Evolutionary conservation across 64 coral and sea anemone genomes (phyloP).

Genomic region (Dendronephthya gigantea): DNA sequence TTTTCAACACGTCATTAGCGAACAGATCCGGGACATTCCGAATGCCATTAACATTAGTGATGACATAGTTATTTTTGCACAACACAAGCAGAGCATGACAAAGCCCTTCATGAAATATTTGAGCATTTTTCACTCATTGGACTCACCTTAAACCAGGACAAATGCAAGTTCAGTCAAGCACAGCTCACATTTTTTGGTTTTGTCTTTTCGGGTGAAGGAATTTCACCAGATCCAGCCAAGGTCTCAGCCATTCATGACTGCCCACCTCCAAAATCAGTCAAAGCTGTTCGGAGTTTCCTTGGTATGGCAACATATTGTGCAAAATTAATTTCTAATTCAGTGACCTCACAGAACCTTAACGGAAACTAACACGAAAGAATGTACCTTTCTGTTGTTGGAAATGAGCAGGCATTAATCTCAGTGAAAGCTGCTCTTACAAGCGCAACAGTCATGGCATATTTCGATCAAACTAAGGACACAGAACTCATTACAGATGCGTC

Average conservation of each 20-base stretch:
- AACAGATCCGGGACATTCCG: not conserved
- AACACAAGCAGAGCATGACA: not conserved
- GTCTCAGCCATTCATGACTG: not conserved
- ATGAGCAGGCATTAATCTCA: slow-evolving; percentile 30
- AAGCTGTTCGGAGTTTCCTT: not conserved
- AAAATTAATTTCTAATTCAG: slow-evolving; percentile 20
- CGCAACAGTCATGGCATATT: slow-evolving; percentile 33
- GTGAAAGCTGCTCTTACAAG: slow-evolving; percentile 31
- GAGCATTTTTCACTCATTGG: not conserved
- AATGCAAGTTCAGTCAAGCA: not conserved
- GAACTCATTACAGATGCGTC: slow-evolving; percentile 44
- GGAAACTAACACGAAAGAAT: not conserved
- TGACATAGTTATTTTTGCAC: slow-evolving; percentile 17
- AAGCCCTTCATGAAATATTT: not conserved
- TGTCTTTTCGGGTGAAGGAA: not conserved
- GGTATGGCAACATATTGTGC: not conserved
- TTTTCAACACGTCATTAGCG: slow-evolving; percentile 7
- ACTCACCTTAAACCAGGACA: not conserved
- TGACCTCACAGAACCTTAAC: not conserved
- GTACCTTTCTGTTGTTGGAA: not conserved
- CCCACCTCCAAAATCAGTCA: not conserved
- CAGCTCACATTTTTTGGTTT: not conserved
- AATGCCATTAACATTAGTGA: slow-evolving; percentile 10
- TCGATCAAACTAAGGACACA: slow-evolving; percentile 36
- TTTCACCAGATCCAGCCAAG: not conserved